Evolutionary conservation across 2,113 vertebrate genomes (phyloP).

Genomic region (Aix galericulata): DNA sequence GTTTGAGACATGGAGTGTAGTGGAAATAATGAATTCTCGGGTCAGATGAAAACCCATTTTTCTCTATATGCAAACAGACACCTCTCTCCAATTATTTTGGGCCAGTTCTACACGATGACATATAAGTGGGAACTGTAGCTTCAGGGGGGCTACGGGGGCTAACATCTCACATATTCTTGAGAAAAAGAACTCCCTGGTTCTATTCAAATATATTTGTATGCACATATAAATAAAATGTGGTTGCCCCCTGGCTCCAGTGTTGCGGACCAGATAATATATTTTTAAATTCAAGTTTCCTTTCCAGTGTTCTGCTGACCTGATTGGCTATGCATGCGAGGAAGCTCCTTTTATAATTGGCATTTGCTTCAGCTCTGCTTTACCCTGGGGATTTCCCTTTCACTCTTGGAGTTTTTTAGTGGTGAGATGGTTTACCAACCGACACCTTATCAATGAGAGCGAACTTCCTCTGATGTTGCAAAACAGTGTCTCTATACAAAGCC

Average conservation of each 20-base stretch:
- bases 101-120: not conserved
- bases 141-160: not conserved
- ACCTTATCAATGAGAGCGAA: conserved; percentile 64
- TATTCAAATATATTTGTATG: not conserved
- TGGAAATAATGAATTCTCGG: not conserved
- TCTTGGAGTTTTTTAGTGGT: conserved; percentile 74
- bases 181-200: not conserved
- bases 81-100: not conserved
- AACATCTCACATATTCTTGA: not conserved
- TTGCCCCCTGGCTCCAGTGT: not conserved
- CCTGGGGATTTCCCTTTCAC: conserved; percentile 75
- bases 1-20: not conserved
- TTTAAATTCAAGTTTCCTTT: conserved; percentile 68
- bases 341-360: conserved; percentile 38
- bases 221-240: conserved; percentile 34
- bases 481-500: not conserved
- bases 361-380: conserved; percentile 32
- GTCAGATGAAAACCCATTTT: not conserved
- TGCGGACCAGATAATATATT: conserved; percentile 47
- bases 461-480: conserved; percentile 69
- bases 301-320: conserved; percentile 24
- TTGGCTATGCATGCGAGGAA: conserved; percentile 12
- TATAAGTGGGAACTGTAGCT: not conserved
- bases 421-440: conserved; percentile 61
- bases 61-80: not conserved